Evolutionary conservation across 2,888 invertebrate species (phyloP).

Genomic region (Lingula anatina): DNA sequence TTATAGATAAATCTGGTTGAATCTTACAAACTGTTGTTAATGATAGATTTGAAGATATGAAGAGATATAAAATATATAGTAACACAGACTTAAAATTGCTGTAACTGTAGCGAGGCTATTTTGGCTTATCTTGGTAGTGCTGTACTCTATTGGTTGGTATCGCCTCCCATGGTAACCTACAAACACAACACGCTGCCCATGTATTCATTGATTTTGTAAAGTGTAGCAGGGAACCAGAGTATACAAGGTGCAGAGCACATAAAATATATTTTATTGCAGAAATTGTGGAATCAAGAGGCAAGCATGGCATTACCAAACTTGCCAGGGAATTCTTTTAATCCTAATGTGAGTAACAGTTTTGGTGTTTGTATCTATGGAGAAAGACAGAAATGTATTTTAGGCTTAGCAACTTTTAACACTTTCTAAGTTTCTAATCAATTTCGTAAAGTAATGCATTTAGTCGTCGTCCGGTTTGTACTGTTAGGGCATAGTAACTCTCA

Average conservation of each 20-base stretch:
- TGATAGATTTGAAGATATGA: too few species aligned
- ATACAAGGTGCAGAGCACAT: background rate
- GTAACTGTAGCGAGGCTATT: too few species aligned
- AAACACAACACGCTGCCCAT: too few species aligned
- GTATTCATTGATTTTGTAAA: background rate
- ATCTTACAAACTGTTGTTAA: too few species aligned
- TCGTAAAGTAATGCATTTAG: background rate
- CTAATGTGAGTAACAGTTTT: slow-evolving; percentile 30
- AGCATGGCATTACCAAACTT: slow-evolving; percentile 50
- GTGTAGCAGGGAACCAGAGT: background rate
- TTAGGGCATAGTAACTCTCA: too few species aligned
- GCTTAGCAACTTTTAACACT: too few species aligned
- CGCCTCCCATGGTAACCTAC: slow-evolving; percentile 4
- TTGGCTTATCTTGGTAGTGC: too few species aligned
- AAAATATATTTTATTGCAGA: background rate
- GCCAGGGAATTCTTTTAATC: slow-evolving; percentile 47
- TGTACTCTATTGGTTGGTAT: too few species aligned
- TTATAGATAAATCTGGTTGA: too few species aligned
- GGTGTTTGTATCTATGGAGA: background rate
- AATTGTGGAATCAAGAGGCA: background rate
- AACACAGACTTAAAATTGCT: too few species aligned
- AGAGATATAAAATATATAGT: too few species aligned
- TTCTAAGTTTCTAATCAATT: background rate
- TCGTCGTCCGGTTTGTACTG: background rate
- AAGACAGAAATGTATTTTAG: too few species aligned